These are phyloP conservation scores for Melanotaenia boesemani DNA, from an alignment of 2,797 vertebrate genomes.

Conservation along the genomic window DNA sequence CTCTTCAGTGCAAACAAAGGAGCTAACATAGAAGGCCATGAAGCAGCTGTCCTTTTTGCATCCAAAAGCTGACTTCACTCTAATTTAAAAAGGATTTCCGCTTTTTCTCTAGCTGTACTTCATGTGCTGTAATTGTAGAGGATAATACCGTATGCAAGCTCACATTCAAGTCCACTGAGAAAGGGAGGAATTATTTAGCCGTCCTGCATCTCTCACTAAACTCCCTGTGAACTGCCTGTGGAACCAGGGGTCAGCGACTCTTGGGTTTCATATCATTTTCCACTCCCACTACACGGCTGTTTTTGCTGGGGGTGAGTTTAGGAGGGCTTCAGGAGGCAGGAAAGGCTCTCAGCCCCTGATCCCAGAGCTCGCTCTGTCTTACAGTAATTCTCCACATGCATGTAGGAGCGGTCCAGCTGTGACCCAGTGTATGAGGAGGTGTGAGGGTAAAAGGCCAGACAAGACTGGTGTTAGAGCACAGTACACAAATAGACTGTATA, in stretches of 20 bases:
- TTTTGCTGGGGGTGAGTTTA: constrained; percentile 53
- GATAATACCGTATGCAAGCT: constrained; percentile 34
- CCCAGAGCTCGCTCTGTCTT: constrained; percentile 47
- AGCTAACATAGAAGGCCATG: background rate
- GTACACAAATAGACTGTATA: background rate
- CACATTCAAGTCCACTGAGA: constrained; percentile 54
- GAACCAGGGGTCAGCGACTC: constrained; percentile 72
- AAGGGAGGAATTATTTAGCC: constrained; percentile 51
- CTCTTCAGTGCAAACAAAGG: background rate
- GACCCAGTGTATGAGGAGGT: constrained; percentile 50
- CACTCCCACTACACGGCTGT: constrained; percentile 56
- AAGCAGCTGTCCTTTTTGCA: constrained; percentile 25
- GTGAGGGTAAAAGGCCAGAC: constrained; percentile 57
- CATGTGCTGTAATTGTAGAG: constrained; percentile 36
- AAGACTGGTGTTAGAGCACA: constrained; percentile 12
- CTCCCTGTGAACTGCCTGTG: constrained; percentile 69
- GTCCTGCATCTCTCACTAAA: constrained; percentile 68
- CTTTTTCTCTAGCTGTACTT: constrained; percentile 17
- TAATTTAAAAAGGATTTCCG: constrained; percentile 56
- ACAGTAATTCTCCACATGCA: constrained; percentile 58
- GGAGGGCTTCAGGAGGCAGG: constrained; percentile 40
- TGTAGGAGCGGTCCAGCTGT: constrained; percentile 51
- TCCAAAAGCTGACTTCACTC: constrained; percentile 30
- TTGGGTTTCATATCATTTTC: constrained; percentile 61
- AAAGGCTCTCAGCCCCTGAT: constrained; percentile 47